phyloP scores from a whole-genome alignment of 2,797 vertebrate species.

The Trichosurus vulpecula region DNA sequence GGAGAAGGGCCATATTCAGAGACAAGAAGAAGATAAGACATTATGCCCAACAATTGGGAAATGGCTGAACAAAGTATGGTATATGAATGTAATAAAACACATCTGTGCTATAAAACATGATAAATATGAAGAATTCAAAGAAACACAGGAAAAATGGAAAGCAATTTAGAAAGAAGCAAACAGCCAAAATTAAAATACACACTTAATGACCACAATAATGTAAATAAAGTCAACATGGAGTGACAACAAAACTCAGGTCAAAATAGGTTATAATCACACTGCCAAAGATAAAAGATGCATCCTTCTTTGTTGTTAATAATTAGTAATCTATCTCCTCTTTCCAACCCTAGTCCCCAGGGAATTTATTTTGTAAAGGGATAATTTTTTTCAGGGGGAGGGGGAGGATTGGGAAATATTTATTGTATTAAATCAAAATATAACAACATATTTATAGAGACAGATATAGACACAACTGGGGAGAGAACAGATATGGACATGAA shows the following conservation, averaged over 20 bases:
- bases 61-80: not conserved
- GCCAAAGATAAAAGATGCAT: not conserved
- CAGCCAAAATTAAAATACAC: not conserved
- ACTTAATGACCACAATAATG: not conserved
- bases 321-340: not conserved
- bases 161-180: not conserved
- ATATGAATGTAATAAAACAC: not conserved
- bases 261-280: not conserved
- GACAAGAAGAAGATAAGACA: not conserved
- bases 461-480: not conserved
- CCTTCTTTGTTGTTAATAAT: not conserved
- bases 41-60: not conserved
- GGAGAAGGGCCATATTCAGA: not conserved
- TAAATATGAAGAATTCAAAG: not conserved
- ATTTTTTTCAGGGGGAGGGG: not conserved
- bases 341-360: not conserved
- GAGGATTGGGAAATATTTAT: not conserved
- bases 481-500: not conserved
- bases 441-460: not conserved
- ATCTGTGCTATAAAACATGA: not conserved
- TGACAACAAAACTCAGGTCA: not conserved
- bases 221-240: not conserved
- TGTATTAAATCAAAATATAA: not conserved
- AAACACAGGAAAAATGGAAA: not conserved
- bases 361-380: not conserved